Evolutionary conservation across 1,140 invertebrate species (phyloP).

Genomic region (Pachypeltis micranthus): DNA sequence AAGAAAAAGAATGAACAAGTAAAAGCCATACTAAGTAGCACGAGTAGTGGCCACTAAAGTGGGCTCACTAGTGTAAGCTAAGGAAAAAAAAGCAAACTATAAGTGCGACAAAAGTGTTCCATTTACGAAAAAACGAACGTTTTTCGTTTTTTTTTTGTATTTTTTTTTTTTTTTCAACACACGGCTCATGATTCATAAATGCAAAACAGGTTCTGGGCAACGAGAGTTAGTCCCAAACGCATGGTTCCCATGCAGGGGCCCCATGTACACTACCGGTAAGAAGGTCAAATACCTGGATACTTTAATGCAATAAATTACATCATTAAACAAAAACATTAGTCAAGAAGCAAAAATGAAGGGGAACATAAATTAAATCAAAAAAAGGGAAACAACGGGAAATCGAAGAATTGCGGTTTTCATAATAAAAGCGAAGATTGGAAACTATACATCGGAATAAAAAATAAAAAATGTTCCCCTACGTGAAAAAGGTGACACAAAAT

Average conservation of each 20-base stretch:
- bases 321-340: background rate
- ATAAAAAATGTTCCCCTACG: background rate
- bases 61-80: conserved; percentile 1
- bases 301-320: background rate
- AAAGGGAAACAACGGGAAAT: too few relatives aligned
- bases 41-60: background rate
- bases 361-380: background rate
- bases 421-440: too few relatives aligned
- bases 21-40: conserved; percentile 6
- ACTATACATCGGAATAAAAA: background rate
- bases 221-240: conserved; percentile 2
- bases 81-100: conserved; percentile 5
- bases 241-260: conserved; percentile 1
- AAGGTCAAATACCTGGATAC: background rate
- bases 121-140: too few relatives aligned
- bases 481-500: background rate
- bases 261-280: background rate
- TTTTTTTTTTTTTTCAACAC: background rate
- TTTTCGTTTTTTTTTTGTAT: too few relatives aligned
- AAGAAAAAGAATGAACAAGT: background rate
- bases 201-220: background rate
- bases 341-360: background rate
- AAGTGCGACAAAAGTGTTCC: conserved; percentile 7
- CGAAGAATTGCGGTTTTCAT: too few relatives aligned
- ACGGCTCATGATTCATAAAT: background rate